Base-by-base conservation (phyloP, 2,113 vertebrate species). In the Erythrocercus mccallii region DNA sequence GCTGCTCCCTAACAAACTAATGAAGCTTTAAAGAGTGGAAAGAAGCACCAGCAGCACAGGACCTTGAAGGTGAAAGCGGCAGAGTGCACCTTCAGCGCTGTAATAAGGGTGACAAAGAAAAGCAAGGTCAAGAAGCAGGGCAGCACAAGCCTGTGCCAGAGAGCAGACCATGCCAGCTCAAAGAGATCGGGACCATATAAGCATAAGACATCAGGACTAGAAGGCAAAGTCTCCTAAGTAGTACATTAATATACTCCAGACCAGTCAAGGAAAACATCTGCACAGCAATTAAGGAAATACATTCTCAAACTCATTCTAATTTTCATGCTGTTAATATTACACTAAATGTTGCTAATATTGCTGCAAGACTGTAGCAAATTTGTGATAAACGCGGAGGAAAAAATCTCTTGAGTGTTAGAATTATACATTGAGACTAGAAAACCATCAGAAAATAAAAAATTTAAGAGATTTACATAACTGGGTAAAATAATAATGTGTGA, bases 71-170 rank as follows among this genome's bases (percentile, higher is more conserved):
- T 61, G 48, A 79, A 90, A 81, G 56, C 56, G 48, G 54, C 37
- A 83, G 47, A 80, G 45, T 14, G 35, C 50, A 73, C 25, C 37
- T 80, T 68, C 44, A 92, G 56, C 0, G 0, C 44, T 33, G 35
- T 38, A 31, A 35, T 61, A 71, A 71, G 15, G 12, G 8, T 12
- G 47, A 68, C 47, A 94, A 91, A 93, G 38, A 33, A 87, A 84
- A 87, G 61, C 92, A 92, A 96, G 90, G 88, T 68, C 86, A 92
- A 94, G 69, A 64, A 76, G 65, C 28, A 37, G 53, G 40, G 61
- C 47, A 95, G n/a, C 2, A 1, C n/a, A 78, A 79, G 24, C 25
- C 56, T 51, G 4, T 30, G 72, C 69, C 84, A 89, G 58, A 78
- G 20, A 73, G 56, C 22, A 84, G 69, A 81, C 71, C 60, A 56